Evolutionary conservation across 1,140 invertebrate species (phyloP).

Genomic region (Drosophila persimilis): DNA sequence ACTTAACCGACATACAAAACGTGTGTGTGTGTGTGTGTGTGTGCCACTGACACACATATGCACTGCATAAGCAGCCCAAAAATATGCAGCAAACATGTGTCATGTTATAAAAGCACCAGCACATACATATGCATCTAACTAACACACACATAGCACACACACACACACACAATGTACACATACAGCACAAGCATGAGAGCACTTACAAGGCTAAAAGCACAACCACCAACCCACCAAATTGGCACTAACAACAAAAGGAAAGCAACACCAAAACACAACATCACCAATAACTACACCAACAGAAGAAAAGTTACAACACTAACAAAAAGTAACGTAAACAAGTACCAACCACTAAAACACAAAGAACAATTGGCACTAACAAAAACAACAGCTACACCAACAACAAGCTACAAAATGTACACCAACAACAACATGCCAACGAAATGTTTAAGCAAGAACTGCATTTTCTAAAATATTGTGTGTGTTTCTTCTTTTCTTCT

Average conservation of each 20-base stretch:
- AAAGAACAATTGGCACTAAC: conserved; percentile 7
- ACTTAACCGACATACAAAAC: conserved; percentile 64
- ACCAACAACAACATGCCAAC: background rate
- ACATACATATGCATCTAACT: conserved; percentile 5
- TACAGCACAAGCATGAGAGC: background rate
- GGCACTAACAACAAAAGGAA: conserved; percentile 64
- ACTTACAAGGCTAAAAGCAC: conserved; percentile 42
- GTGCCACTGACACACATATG: background rate
- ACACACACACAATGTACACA: background rate
- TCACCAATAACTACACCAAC: conserved; percentile 16
- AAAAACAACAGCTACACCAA: conserved; percentile 18
- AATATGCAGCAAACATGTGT: conserved; percentile 25
- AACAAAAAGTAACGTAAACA: background rate
- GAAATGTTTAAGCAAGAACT: conserved; percentile 37
- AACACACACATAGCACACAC: conserved; percentile 1
- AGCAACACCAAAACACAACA: background rate
- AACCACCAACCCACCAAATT: conserved; percentile 45
- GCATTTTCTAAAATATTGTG: conserved; percentile 60
- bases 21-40: too few species aligned
- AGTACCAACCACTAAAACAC: conserved; percentile 6
- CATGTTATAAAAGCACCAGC: conserved; percentile 48
- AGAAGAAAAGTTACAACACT: conserved; percentile 5
- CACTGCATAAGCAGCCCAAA: conserved; percentile 13
- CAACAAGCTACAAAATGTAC: conserved; percentile 2
- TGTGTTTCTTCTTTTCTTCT: conserved; percentile 41